Evolutionary conservation across 2,113 vertebrate species (phyloP).

Genomic region (Eretmochelys imbricata): DNA sequence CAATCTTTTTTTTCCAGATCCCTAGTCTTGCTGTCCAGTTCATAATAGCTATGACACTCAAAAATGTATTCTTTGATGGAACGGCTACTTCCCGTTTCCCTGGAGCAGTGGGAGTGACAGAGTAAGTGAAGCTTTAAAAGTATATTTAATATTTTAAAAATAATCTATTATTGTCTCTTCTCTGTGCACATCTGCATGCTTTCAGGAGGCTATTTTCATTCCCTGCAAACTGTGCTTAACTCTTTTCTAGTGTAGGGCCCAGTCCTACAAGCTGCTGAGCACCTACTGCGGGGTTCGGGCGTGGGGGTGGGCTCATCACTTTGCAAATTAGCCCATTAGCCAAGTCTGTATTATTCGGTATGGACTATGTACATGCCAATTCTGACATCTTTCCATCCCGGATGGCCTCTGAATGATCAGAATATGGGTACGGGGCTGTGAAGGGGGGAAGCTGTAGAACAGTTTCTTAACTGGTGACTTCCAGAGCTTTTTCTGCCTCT

Average conservation of each 20-base stretch:
- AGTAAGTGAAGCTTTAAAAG: not conserved
- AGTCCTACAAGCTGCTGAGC: not conserved
- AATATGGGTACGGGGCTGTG: not conserved
- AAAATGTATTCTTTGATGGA: not conserved
- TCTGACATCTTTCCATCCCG: not conserved
- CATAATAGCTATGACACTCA: not conserved
- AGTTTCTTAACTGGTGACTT: not conserved
- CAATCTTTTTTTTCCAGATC: not conserved
- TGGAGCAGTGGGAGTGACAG: not conserved
- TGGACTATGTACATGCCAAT: rapidly evolving
- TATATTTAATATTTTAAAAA: not conserved
- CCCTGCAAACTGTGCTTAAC: not conserved
- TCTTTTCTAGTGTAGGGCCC: not conserved
- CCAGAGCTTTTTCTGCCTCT: not conserved
- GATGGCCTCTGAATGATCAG: not conserved
- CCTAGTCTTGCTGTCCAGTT: not conserved
- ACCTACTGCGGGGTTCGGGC: rapidly evolving
- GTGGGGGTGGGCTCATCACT: not conserved
- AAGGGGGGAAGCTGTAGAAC: not conserved
- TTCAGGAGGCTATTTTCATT: not conserved
- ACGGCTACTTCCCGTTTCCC: not conserved
- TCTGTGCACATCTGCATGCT: rapidly evolving
- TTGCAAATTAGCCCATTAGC: not conserved
- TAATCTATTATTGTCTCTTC: not conserved
- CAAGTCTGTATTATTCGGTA: not conserved